Evolutionary conservation across 2,888 invertebrate genomes (phyloP), one percentile per base, ranked within the genome.

Genomic region (Watsonalla cultraria): DNA sequence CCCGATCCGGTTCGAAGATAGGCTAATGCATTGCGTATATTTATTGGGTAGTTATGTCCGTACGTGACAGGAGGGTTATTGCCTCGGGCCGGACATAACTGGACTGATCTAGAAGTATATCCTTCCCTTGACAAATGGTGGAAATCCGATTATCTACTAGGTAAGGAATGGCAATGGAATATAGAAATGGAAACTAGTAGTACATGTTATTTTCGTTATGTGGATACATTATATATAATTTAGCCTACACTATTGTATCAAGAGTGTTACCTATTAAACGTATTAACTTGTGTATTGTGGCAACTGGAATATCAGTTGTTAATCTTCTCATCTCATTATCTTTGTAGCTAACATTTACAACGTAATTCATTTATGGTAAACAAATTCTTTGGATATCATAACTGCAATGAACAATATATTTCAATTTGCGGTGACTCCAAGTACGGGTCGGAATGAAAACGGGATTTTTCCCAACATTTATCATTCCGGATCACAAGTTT

Each of bases 11-110:
- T 47, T 42, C 54, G 51, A 61, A 65, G 68, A 75, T 75, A 73
- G 60, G 62, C 60, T 66, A 75, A 72, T 70, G 69, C 52, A 62
- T 62, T 64, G 65, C 66, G 64, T 67, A 59, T 70, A 70, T 71
- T 66, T 69, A 71, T 66, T 70, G 58, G 64, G 54, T 51, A 51
- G 55, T 62, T 58, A 59, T 52, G 50, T 62, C 7, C 14, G 42
- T 51, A 64, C 55, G 62, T 59, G 60, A 56, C 53, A 14, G 48
- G 51, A 52, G 39, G 52, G 60, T 59, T 60, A 61, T 66, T 59
- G 60, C 56, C 60, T 58, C 45, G 7, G 15, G 42, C 14, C 24
- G 45, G 45, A 33, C 34, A n/a, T 13, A 51, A n/a, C 45, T 33
- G 33, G 42, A 51, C 45, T 4, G 24, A 42, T 7, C 45, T 7